Percentiles rank a stretch among this genome's conserved stretches.
Evolutionary conservation across 2,797 vertebrate genomes (phyloP).

Genomic region (Tragelaphus oryx): DNA sequence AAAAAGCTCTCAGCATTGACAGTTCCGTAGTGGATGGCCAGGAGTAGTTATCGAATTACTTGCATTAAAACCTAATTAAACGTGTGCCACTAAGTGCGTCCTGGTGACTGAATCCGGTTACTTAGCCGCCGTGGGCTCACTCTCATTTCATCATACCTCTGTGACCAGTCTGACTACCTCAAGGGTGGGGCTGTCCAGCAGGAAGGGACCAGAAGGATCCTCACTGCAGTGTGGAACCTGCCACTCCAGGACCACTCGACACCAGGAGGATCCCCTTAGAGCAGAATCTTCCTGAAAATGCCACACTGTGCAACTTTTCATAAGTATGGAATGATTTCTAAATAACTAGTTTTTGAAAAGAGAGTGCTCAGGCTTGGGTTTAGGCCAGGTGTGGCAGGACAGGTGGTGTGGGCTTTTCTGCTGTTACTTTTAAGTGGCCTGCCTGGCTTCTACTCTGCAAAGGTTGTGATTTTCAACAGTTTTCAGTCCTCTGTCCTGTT

Average conservation of each 20-base stretch:
- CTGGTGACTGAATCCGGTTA: constrained; percentile 91
- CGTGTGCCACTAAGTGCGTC: constrained; percentile 89
- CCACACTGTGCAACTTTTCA: background rate
- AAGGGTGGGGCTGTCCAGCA: background rate
- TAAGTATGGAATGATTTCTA: background rate
- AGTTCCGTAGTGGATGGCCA: constrained; percentile 76
- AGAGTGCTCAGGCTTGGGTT: background rate
- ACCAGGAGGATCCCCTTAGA: background rate
- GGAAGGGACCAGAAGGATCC: background rate
- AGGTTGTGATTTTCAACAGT: rapidly evolving
- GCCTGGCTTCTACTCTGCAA: background rate
- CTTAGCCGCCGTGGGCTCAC: constrained; percentile 86
- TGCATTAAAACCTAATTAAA: constrained; percentile 97
- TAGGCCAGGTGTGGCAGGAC: rapidly evolving
- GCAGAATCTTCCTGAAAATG: background rate
- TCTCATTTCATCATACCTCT: constrained; percentile 82
- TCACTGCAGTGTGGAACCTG: background rate
- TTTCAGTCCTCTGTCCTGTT: too few relatives aligned
- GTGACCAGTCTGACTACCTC: constrained; percentile 67
- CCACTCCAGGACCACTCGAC: background rate
- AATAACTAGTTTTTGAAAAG: background rate
- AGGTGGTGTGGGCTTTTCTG: background rate
- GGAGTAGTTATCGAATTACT: constrained; percentile 90
- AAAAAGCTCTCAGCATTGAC: constrained; percentile 80
- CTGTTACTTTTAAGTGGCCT: background rate